Percentiles rank a stretch among this genome's conserved stretches.
phyloP scores from a whole-genome alignment of 2,797 vertebrate genomes.

The Salmo trutta region DNA sequence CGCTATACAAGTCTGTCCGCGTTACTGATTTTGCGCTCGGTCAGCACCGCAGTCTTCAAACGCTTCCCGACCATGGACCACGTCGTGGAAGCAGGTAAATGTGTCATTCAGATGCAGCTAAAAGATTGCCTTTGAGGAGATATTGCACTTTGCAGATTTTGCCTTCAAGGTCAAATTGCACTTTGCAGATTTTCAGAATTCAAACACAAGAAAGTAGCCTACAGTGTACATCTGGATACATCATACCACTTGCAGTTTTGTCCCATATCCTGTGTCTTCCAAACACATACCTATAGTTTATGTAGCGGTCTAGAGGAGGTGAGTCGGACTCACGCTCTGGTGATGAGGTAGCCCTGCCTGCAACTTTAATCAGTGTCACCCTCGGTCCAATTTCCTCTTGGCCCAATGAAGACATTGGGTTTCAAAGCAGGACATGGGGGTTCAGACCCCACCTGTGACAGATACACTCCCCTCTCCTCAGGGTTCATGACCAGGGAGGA shows the following conservation, averaged over 20 bases:
- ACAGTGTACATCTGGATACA: not conserved
- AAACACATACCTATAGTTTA: not conserved
- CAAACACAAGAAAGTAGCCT: not conserved
- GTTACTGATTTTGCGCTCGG: constrained; percentile 84
- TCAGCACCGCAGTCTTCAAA: constrained; percentile 86
- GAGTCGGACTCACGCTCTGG: too few species aligned
- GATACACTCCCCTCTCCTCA: constrained; percentile 47
- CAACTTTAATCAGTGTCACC: not conserved
- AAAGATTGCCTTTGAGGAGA: not conserved
- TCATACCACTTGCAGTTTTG: not conserved
- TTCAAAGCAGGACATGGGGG: not conserved
- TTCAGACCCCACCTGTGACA: not conserved
- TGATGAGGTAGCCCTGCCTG: too few species aligned
- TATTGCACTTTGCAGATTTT: not conserved
- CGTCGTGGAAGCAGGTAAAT: constrained; percentile 86
- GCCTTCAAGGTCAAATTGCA: not conserved
- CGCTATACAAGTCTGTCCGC: constrained; percentile 83
- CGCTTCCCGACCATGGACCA: constrained; percentile 89
- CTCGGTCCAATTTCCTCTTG: not conserved
- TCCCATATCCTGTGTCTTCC: too few species aligned
- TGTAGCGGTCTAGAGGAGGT: not conserved
- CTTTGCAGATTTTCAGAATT: not conserved
- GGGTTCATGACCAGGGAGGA: constrained; percentile 94
- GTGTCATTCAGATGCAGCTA: not conserved
- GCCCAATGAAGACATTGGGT: not conserved